phyloP scores from a whole-genome alignment of 1,140 invertebrate genomes.

The Drosophila lacteicornis region DNA sequence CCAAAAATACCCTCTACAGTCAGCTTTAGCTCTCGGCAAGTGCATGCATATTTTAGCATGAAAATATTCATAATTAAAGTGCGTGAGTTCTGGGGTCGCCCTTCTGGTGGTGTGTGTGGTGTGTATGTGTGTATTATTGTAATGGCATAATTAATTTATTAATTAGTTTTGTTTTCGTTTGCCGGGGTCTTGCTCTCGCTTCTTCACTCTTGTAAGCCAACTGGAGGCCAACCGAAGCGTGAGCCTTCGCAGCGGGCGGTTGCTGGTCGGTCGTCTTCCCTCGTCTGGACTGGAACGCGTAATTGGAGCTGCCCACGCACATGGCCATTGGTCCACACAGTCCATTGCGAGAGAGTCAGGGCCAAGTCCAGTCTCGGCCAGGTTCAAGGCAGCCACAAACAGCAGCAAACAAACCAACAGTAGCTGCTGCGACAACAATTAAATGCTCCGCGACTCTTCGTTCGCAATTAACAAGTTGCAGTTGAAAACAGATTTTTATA shows the following conservation, averaged over 20 bases:
- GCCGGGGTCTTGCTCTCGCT: constrained; percentile 24
- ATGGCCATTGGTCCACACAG: constrained; percentile 4
- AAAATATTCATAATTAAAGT: constrained; percentile 84
- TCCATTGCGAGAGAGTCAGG: constrained; percentile 12
- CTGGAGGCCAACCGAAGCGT: constrained; percentile 52
- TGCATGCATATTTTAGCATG: constrained; percentile 80
- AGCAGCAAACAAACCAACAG: constrained; percentile 23
- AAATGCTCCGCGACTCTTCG: constrained; percentile 39
- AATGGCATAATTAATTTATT: constrained; percentile 84
- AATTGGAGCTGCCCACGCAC: constrained; percentile 79
- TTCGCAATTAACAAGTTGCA: constrained; percentile 73
- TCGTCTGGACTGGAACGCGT: constrained; percentile 36
- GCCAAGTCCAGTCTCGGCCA: constrained; percentile 14
- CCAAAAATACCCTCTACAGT: constrained; percentile 9
- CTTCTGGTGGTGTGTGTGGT: constrained; percentile 16
- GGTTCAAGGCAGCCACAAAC: constrained; percentile 33
- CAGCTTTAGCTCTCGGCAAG: constrained; percentile 32
- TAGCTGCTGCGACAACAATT: constrained; percentile 70
- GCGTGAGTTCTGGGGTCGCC: constrained; percentile 56
- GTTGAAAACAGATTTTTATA: constrained; percentile 79
- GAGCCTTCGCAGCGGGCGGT: constrained; percentile 48
- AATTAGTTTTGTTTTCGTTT: constrained; percentile 68
- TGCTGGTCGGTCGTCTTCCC: constrained; percentile 21
- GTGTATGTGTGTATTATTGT: constrained; percentile 68
- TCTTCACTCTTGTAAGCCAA: constrained; percentile 42